Base-by-base conservation (phyloP, 2,797 vertebrate genomes). In the Hydrophis major region DNA sequence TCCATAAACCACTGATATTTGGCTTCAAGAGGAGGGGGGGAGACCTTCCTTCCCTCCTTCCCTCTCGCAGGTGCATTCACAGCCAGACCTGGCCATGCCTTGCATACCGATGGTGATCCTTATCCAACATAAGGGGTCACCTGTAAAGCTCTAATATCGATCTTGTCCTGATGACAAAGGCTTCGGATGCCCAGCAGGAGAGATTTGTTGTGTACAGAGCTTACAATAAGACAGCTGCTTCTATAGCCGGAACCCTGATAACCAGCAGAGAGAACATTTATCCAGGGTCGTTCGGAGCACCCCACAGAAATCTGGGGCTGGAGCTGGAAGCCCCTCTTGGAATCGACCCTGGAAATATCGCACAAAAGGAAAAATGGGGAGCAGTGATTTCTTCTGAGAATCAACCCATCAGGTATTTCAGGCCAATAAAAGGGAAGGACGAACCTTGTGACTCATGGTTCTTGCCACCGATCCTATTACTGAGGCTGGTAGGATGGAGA, bases 381-480 rank as follows among this genome's bases (percentile, higher is more conserved):
- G 25, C 83, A 32, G 89, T 94, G 78, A 93, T 87, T 91, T 95
- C 93, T 69, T 37, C 93, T 90, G 93, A 93, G 91, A 93, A 94
- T 95, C 92, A 88, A 91, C 95, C 95, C 92, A 92, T 94, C 32
- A 94, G 93, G 91, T 96, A 93, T 94, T 32, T 57, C 95, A 90
- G 37, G 28, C 88, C 94, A 94, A 74, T 93, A 88, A 93, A 94
- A 95, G 93, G 7, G 0, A 89, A 96, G 95, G 95, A 94, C 95
- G 92, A 94, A 87, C 90, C 27, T 7, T 87, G 59, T 6, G 25
- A 53, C 95, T 96, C 92, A 97, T 90, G 96, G 96, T 95, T 88
- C 90, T 92, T 2, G 1, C 60, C 4, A 56, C 90, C 7, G 88
- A 53, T 94, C 61, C 93, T 94, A 89, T 92, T 86, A 93, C 87